Evolutionary conservation across 1,140 invertebrate species (phyloP), one percentile per base, ranked within the genome.

Genomic region (Drosophila pandora): DNA sequence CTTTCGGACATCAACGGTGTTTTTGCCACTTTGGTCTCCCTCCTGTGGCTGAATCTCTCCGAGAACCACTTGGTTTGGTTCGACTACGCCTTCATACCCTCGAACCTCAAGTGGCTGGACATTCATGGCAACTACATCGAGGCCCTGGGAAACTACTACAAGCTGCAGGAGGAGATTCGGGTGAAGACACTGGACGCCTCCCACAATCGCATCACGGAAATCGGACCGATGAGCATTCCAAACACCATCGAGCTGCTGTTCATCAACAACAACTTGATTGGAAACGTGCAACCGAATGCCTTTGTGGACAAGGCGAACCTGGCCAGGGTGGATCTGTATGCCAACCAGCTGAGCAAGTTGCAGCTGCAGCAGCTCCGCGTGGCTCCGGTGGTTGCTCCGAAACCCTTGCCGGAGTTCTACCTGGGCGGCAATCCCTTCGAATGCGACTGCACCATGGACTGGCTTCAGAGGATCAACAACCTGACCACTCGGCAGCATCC

Each of bases 391-490:
- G 94, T 94, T 28, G 92, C 93, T 10, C 94, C 95, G 32, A 91
- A 95, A 76, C 93, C 94, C 1, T 91, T 97, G 64, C 96, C 97
- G 0, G 96, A 97, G 90, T 96, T 97, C 90, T 97, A 97, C 90
- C 93, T 97, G 48, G 96, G 96, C 45, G 96, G 96, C 1, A 98
- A 98, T 92, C 96, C 96, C 0, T 97, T 98, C 92, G 95, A 96
- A 76, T 98, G 97, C 91, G 96, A 98, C 84, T 98, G 97, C 92
- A 95, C 95, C 56, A 97, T 98, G 96, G 97, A 97, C 82, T 98
- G 97, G 97, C 92, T 98, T 76, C 96, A 96, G 30, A 94, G 95
- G 28, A 95, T 97, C 87, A 97, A 97, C 91, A 96, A 96, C 84
- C 95, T 96, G 93, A 96, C 95, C 56, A 94, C 94, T 0, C 93